Conservation (phyloP, 2,888 invertebrate species). For the Amphipyra tragopoginis region DNA sequence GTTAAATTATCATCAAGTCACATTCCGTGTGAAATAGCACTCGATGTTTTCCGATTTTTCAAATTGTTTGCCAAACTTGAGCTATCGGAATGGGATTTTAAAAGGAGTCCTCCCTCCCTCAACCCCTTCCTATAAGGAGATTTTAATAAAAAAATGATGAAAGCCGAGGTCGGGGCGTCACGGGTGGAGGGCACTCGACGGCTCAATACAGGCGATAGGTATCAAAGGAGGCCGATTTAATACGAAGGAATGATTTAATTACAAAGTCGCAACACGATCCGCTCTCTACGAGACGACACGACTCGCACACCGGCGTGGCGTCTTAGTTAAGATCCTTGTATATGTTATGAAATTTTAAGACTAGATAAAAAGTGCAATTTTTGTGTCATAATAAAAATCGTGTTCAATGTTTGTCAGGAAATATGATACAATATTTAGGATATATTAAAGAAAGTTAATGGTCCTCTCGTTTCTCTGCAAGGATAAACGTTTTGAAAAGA, state of each 20-base stretch:
- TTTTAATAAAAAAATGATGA: slow-evolving; percentile 75
- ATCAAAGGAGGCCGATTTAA: slow-evolving; percentile 79
- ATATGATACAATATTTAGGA: neutral
- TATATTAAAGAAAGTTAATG: neutral
- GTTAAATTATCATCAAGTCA: slow-evolving; percentile 23
- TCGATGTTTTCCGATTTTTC: slow-evolving; percentile 48
- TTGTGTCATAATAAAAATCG: neutral
- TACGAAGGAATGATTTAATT: slow-evolving; percentile 84
- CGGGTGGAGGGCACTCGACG: slow-evolving; percentile 72
- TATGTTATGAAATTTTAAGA: slow-evolving; percentile 32
- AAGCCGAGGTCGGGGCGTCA: slow-evolving; percentile 71
- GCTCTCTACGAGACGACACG: slow-evolving; percentile 60
- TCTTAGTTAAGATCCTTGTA: slow-evolving; percentile 47
- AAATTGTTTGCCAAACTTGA: slow-evolving; percentile 57
- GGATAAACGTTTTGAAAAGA: neutral
- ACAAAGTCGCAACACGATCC: slow-evolving; percentile 80
- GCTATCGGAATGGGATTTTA: slow-evolving; percentile 54
- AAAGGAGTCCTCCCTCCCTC: slow-evolving; percentile 58
- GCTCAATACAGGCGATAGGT: slow-evolving; percentile 76
- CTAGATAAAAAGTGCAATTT: slow-evolving; percentile 1
- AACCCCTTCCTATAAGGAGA: slow-evolving; percentile 66
- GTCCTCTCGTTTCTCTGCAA: neutral
- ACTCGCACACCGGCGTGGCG: slow-evolving; percentile 40
- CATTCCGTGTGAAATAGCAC: slow-evolving; percentile 56
- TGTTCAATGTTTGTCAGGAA: too few relatives aligned